Percentiles rank a stretch among this genome's conserved stretches.
Conservation (phyloP, 2,888 invertebrate genomes). For the Dasypolia templi region DNA sequence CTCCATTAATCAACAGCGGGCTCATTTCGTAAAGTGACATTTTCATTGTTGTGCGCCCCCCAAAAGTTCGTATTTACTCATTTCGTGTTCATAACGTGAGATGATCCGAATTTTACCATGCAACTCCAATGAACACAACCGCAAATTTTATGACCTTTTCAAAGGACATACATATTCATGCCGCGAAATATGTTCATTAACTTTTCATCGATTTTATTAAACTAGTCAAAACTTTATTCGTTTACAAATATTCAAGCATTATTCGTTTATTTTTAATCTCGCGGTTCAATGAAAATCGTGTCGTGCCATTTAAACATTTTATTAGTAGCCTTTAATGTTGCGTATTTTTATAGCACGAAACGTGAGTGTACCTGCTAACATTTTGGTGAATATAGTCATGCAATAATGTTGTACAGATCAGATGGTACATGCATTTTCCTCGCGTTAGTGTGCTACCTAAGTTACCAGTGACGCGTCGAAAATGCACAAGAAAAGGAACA, state of each 20-base stretch:
- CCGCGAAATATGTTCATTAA: slow-evolving; percentile 51
- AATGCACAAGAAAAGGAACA: slow-evolving; percentile 4
- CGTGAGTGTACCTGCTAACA: neutral
- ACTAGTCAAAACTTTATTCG: slow-evolving; percentile 36
- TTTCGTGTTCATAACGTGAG: slow-evolving; percentile 81
- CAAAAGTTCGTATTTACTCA: slow-evolving; percentile 84
- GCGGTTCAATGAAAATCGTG: slow-evolving; percentile 6
- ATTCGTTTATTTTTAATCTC: slow-evolving; percentile 31
- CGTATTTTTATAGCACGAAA: neutral
- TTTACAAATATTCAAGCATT: slow-evolving; percentile 24
- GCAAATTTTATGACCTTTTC: slow-evolving; percentile 67
- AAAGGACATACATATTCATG: slow-evolving; percentile 62
- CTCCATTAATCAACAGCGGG: slow-evolving; percentile 86
- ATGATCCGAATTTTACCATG: slow-evolving; percentile 73
- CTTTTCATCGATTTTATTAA: slow-evolving; percentile 55
- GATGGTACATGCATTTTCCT: neutral
- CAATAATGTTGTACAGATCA: neutral
- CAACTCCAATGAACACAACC: slow-evolving; percentile 77
- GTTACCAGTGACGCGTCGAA: neutral
- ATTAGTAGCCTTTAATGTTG: neutral
- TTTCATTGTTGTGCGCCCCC: slow-evolving; percentile 86
- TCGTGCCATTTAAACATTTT: slow-evolving; percentile 1
- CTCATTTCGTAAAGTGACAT: slow-evolving; percentile 89
- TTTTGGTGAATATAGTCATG: neutral
- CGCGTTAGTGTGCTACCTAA: neutral